Conservation (phyloP, 2,113 vertebrate genomes). For the Carassius carassius region DNA sequence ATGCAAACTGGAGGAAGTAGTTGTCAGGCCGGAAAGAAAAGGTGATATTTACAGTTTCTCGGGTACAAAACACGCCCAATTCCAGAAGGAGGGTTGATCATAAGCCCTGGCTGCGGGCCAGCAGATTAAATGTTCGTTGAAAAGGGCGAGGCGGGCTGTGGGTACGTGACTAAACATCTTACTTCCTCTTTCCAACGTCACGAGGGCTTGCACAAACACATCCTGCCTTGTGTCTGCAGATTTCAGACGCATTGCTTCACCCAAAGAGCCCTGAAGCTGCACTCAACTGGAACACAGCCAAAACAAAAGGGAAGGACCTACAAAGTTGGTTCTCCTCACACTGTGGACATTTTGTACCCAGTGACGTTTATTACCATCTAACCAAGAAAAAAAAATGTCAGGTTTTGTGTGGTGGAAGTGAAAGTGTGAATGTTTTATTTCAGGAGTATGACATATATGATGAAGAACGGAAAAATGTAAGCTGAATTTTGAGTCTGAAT, state of each 20-base stretch:
- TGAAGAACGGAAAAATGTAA: background rate
- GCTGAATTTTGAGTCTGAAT: background rate
- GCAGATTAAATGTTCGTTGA: constrained; percentile 78
- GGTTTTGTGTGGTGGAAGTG: background rate
- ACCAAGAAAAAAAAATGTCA: constrained; percentile 61
- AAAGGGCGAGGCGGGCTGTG: constrained; percentile 75
- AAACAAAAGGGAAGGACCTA: constrained; percentile 70
- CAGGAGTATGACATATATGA: background rate
- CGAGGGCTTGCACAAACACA: constrained; percentile 94
- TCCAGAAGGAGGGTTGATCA: constrained; percentile 1
- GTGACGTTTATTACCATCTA: constrained; percentile 35
- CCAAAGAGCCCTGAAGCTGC: constrained; percentile 80
- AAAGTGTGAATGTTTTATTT: background rate
- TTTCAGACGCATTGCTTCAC: constrained; percentile 96
- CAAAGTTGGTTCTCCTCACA: constrained; percentile 66
- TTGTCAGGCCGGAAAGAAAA: constrained; percentile 12
- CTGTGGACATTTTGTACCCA: constrained; percentile 17
- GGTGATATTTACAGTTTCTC: constrained; percentile 26
- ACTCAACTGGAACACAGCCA: constrained; percentile 81
- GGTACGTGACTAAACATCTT: constrained; percentile 95
- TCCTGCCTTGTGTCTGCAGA: constrained; percentile 95
- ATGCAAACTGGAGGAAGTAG: background rate
- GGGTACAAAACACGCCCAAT: constrained; percentile 16
- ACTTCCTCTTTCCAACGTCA: constrained; percentile 98
- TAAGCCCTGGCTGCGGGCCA: constrained; percentile 71